Conservation (phyloP, 2,113 vertebrate genomes). For the Thamnaconus septentrionalis region DNA sequence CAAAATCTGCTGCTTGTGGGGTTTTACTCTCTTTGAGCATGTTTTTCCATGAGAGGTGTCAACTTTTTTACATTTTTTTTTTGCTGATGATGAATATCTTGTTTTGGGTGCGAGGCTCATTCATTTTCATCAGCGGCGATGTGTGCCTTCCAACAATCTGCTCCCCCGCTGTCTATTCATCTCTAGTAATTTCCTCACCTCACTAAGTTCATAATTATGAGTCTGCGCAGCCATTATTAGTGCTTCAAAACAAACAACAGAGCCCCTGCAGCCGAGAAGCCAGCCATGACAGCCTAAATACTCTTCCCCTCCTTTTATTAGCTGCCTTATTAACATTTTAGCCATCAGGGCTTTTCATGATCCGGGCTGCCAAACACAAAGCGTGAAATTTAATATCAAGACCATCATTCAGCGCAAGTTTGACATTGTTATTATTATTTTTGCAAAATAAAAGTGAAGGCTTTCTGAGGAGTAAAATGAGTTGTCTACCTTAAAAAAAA, state of each 20-base stretch:
- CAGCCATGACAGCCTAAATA: slow-evolving; percentile 70
- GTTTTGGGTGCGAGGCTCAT: slow-evolving; percentile 29
- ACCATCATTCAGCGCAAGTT: slow-evolving; percentile 54
- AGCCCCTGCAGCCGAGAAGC: slow-evolving; percentile 64
- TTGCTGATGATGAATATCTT: slow-evolving; percentile 37
- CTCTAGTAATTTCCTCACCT: slow-evolving; percentile 72
- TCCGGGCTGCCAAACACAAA: slow-evolving; percentile 36
- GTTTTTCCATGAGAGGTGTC: no score
- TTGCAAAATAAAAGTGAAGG: slow-evolving; percentile 25
- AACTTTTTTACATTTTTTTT: not conserved
- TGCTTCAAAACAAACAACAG: slow-evolving; percentile 70
- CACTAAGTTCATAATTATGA: slow-evolving; percentile 76
- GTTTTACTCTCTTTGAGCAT: no score
- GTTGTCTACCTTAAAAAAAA: slow-evolving; percentile 17
- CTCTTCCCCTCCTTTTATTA: slow-evolving; percentile 64
- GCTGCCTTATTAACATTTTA: slow-evolving; percentile 68
- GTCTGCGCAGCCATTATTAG: slow-evolving; percentile 68
- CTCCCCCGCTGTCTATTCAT: slow-evolving; percentile 65
- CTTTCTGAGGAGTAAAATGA: slow-evolving; percentile 29
- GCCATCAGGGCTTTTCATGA: slow-evolving; percentile 61
- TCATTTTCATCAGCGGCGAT: slow-evolving; percentile 52
- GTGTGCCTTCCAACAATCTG: slow-evolving; percentile 56
- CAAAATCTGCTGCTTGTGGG: no score
- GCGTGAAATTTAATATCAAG: slow-evolving; percentile 60
- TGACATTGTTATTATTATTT: slow-evolving; percentile 49